Evolutionary conservation across 2,888 invertebrate species (phyloP).

Genomic region (Emmelina monodactyla): DNA sequence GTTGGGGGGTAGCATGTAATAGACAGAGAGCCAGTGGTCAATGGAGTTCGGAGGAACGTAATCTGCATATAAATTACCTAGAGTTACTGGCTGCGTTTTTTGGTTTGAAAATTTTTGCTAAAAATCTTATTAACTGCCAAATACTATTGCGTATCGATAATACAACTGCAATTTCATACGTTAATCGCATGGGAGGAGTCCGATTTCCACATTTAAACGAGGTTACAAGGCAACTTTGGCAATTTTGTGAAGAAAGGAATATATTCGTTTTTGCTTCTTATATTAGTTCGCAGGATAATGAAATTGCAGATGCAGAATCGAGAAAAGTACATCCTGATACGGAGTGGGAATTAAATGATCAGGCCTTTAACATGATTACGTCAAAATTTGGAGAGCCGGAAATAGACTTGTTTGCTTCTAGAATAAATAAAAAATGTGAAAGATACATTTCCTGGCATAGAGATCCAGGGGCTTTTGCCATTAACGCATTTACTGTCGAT

Average conservation of each 20-base stretch:
- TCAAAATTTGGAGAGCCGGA: neutral
- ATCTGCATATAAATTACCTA: neutral
- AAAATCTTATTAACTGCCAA: constrained; percentile 12
- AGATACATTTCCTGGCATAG: neutral
- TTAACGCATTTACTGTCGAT: neutral
- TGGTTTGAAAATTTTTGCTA: constrained; percentile 2
- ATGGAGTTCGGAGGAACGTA: neutral
- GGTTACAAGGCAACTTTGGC: constrained; percentile 19
- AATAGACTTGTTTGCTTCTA: neutral
- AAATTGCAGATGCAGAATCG: constrained; percentile 1
- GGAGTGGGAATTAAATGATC: constrained; percentile 12
- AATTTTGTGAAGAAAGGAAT: constrained; percentile 10
- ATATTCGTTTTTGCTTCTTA: constrained; percentile 17
- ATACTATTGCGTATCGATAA: constrained; percentile 18
- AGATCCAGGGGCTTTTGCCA: neutral
- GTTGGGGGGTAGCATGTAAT: constrained; percentile 9
- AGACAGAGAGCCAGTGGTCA: constrained; percentile 1
- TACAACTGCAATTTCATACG: constrained; percentile 14
- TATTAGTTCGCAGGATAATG: constrained; percentile 11
- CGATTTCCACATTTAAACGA: constrained; percentile 4
- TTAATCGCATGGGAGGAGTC: constrained; percentile 5
- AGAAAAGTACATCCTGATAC: constrained; percentile 7
- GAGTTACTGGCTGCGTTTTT: constrained; percentile 1
- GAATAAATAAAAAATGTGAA: neutral
- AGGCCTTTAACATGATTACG: neutral